Evolutionary conservation across 2,113 vertebrate genomes (phyloP).

Genomic region (Jaculus jaculus): DNA sequence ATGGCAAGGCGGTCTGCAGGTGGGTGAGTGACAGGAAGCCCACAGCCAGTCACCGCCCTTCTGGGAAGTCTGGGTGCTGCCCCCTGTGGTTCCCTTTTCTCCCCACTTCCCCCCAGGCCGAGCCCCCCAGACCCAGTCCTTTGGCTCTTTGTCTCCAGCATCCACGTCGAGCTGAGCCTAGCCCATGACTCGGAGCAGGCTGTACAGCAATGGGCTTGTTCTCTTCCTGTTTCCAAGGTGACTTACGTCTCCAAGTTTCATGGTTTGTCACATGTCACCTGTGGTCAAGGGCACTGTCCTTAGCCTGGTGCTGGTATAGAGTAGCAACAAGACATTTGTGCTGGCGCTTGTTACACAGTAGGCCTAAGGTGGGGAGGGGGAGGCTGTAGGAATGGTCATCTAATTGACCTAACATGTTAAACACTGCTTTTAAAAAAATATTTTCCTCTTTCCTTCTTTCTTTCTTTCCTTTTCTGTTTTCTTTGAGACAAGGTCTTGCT

Average conservation of each 20-base stretch:
- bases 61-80: not conserved
- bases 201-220: not conserved
- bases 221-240: slow-evolving; percentile 1
- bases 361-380: fast-evolving
- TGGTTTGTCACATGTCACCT: not conserved
- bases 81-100: not conserved
- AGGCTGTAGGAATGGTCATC: fast-evolving
- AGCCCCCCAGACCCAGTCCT: not conserved
- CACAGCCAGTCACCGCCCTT: not conserved
- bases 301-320: not conserved
- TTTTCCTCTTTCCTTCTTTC: too few species aligned
- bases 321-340: not conserved
- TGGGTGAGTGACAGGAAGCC: not conserved
- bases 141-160: not conserved
- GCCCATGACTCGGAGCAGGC: not conserved
- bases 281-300: not conserved
- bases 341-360: fast-evolving
- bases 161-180: not conserved
- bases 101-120: fast-evolving
- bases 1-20: not conserved
- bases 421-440: too few species aligned
- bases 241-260: not conserved
- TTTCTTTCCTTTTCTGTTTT: too few species aligned
- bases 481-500: not conserved
- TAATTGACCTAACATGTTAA: fast-evolving